Percentiles rank a stretch among this genome's conserved stretches.
Evolutionary conservation across 1,140 invertebrate genomes (phyloP).

Genomic region (Stegodyphus mimosarum): DNA sequence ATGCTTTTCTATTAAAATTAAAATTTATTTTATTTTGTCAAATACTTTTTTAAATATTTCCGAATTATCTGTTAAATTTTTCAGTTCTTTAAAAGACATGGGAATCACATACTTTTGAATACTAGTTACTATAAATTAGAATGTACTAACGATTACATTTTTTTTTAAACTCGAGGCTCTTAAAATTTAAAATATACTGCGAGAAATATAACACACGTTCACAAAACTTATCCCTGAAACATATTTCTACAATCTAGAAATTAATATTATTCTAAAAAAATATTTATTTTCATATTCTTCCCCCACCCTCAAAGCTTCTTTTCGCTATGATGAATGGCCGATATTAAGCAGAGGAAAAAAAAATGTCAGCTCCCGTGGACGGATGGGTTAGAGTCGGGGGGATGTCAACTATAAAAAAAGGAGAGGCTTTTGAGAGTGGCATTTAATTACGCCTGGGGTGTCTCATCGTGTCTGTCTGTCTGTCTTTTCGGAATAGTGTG

Average conservation of each 20-base stretch:
- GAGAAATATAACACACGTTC: background rate
- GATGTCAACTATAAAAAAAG: background rate
- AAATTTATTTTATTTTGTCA: no score
- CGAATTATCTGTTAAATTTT: no score
- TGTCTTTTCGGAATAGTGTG: constrained; percentile 40
- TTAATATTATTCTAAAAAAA: background rate
- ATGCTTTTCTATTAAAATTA: no score
- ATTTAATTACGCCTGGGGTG: constrained; percentile 59
- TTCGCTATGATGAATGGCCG: constrained; percentile 36
- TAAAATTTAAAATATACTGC: background rate
- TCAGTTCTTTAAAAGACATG: no score
- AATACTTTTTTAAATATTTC: no score
- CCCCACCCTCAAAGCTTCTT: background rate
- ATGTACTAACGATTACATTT: background rate
- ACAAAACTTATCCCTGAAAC: background rate
- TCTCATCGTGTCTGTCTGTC: constrained; percentile 55
- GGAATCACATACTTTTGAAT: background rate
- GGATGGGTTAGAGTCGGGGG: constrained; percentile 1
- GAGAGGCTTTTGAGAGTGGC: constrained; percentile 48
- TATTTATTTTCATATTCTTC: background rate
- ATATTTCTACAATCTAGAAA: background rate
- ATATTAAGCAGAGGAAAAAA: constrained; percentile 25
- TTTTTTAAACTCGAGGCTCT: background rate
- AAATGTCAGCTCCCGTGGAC: constrained; percentile 14
- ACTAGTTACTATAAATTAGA: background rate